Evolutionary conservation across 2,888 invertebrate species (phyloP), one percentile per base, ranked within the genome.

Genomic region (Noctua janthe): DNA sequence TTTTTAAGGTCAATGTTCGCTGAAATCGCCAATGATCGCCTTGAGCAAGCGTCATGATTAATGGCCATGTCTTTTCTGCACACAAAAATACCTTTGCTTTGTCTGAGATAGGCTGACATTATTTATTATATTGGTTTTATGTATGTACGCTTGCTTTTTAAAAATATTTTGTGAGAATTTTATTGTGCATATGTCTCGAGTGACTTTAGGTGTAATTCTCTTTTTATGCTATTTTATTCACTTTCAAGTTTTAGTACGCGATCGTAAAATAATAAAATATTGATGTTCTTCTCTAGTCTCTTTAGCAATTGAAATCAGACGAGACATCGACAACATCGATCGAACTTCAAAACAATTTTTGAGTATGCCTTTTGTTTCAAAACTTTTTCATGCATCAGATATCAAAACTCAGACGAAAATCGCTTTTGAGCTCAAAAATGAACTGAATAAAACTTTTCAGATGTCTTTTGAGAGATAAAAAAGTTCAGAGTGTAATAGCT

Each of bases 401-500:
- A 62, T 71, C n/a, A 59, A 70, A 49, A 62, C 20, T 47, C 59
- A 72, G 54, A 78, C 23, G 20, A 56, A 51, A 76, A 82, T 2
- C 39, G 23, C 17, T 75, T 78, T 78, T 69, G 20, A 43, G 67
- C 23, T 54, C 29, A 62, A 83, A 84, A 83, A 71, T 64, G 43
- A 72, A 77, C 69, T 64, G 23, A 23, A 71, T 56, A 62, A 78
- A 85, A 73, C 66, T 77, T 71, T 59, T 43, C 43, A 75, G 85
- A 87, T 80, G 56, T 77, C 80, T 66, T 74, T 70, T 77, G n/a
- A 17, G 59, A 83, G 71, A 70, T 23, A 74, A 49, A 69, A 79
- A 87, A 74, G 71, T 80, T 69, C 49, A 64, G 15, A 78, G 80
- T 71, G 64, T 81, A 89, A 81, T 87, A 76, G 78, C 76, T 76